Evolutionary conservation across 2,797 vertebrate species (phyloP), one percentile per base, ranked within the genome.

Genomic region (Chrysocyon brachyurus): DNA sequence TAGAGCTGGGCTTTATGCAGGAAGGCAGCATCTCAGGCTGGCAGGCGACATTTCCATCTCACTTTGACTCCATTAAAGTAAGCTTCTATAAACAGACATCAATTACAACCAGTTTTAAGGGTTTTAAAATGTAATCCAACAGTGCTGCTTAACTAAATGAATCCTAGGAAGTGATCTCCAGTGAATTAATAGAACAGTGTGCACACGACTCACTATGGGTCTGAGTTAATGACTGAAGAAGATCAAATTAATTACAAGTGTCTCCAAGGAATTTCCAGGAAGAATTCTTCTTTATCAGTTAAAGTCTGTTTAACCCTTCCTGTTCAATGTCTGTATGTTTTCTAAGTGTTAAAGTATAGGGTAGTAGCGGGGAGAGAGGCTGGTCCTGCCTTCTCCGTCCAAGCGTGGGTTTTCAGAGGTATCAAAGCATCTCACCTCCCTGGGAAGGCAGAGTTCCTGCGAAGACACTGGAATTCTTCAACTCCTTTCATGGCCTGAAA

Each of bases 171-270:
- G 98, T 98, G 98, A 99, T 99, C 98, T 99, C 98, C 95, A 97
- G 98, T 99, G 98, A 99, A 99, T 99, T 99, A 99, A 98, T 99
- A 98, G 98, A 98, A 98, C 97, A 81, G 85, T 98, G 98, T 98
- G 98, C 95, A 92, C 98, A 98, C 75, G 95, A 97, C 98, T 98
- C 98, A 90, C 99, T 98, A 98, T 98, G 98, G 98, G 98, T 98
- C 98, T 98, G 96, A 99, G 98, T 98, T 99, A 99, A 99, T 99
- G 98, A 99, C 98, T 98, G 96, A 96, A 99, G 98, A 99, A 98
- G 98, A 99, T 99, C 98, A 99, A 99, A 99, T 99, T 99, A 99
- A 99, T 99, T 99, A 99, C 98, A 98, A 97, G 96, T 97, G 98
- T 99, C 98, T 99, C 98, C 96, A 97, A 98, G 98, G 99, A 98